Base-by-base conservation (phyloP, 2,888 invertebrate species). In the Tuta absoluta region DNA sequence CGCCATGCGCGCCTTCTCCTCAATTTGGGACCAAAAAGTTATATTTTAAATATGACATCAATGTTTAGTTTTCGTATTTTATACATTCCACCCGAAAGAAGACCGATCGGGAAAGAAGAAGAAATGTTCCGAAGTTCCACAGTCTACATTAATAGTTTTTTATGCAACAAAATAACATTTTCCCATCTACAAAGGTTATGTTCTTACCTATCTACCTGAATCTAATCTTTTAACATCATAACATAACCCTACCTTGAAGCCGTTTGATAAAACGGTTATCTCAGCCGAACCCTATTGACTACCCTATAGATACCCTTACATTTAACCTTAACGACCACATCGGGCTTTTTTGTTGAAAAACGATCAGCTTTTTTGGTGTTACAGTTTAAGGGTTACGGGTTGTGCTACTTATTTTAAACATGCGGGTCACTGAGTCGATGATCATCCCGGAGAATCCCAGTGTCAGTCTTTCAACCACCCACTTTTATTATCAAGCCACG, bases 321-420 rank as follows among this genome's bases (percentile, higher is more conserved):
- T 56, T 33, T 28, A 56, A 12, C 56, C 53, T 24, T 28, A 56
- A 56, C 33, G 56, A 56, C 56, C 56, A 8, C 33, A 56, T 56
- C 56, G 10, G 11, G 33, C 56, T 56, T 33, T 24, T 24, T 56
- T 33, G 28, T 56, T 28, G 28, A 17, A 56, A 56, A 56, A 24
- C 56, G 56, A 56, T 56, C 56, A 56, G 33, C 56, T 17, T 5
- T 56, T 33, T 56, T 56, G 17, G 28, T 24, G 12, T 4, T 24
- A 14, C 51, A 12, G n/a, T 56, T n/a, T 33, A n/a, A 33, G 51
- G 51, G 51, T 7, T 51, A 21, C 51, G 23, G n/a, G n/a, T n/a
- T 51, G 1, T 2, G 2, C 19, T 12, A 21, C 21, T 17, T 11
- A 38, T 38, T 8, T 38, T 12, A 7, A 48, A n/a, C 2, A 45